Base-by-base conservation (phyloP, 2,113 vertebrate genomes). In the Cyprinodon brontotheroides region DNA sequence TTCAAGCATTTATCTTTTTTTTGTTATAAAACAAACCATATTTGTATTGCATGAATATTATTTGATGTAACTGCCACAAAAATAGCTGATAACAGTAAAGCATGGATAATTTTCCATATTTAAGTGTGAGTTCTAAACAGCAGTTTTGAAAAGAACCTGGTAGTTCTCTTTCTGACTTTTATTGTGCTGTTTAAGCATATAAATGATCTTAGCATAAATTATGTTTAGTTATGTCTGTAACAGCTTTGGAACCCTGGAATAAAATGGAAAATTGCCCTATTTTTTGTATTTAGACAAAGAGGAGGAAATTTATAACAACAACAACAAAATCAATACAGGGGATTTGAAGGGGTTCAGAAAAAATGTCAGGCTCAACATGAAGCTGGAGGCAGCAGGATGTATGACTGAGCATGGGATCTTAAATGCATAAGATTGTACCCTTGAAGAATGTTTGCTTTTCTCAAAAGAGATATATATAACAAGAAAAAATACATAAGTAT, bases 401-500 rank as follows among this genome's bases (percentile, higher is more conserved):
- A 15, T 65, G 2, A 37, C 20, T 60, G 50, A 64, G 45, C 47
- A 63, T 63, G 20, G 41, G 41, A 13, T 62, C 57, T 41, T 45
- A 17, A 37, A 7, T 47, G 15, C 68, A n/a, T 48, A 37, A 62
- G 38, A 59, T 37, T 70, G 29, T 59, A 8, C 62, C 61, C 48
- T 12, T 22, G 72, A 68, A 14, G n/a, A 65, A 53, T 40, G 65
- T 66, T 73, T 43, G 65, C 66, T 48, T 14, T 47, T 38, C 3
- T 39, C 65, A 61, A 6, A 17, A 29, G 17, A 20, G 41, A 70
- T 70, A 29, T 29, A 29, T 29, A 29, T 68, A 61, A 60, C 10
- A 74, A 59, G 43, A 29, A 74, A 74, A 40, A 65, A 38, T 47
- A 67, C 1, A 70, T 10, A 38, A 70, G 43, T n/a, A 38, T 50